Base-by-base conservation (phyloP, 2,797 vertebrate genomes). In the Trichosurus vulpecula region DNA sequence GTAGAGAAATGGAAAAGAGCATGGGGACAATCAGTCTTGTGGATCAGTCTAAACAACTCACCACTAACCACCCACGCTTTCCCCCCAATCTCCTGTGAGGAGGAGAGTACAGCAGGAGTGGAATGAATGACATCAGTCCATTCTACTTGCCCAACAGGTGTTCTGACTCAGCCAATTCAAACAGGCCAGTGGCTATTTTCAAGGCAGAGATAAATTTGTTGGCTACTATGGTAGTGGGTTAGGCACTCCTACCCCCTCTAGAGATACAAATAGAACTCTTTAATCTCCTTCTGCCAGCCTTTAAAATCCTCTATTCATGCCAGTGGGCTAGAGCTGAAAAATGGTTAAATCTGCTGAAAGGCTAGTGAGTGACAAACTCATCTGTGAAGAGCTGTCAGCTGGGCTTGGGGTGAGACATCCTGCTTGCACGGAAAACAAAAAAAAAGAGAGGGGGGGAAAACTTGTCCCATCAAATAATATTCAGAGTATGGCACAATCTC, bases 321-420 rank as follows among this genome's bases (percentile, higher is more conserved):
- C 29, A 52, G 3, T 11, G 55, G 74, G 66, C 53, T 92, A 92
- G 94, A 54, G 55, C 90, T 90, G 52, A 94, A 96, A 87, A 97
- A 96, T 1, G 90, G 97, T 96, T 97, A 94, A 96, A 61, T 97
- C 89, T 54, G 89, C 11, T 93, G 93, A 96, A 96, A 96, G 96
- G 92, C 96, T 92, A 95, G 92, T 95, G 95, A 94, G 95, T 95
- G 95, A 93, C 89, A 90, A 58, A 89, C 95, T 94, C 92, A n/a
- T 91, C 74, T 94, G 96, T 97, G 96, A 97, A 98, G 97, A 97
- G 97, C 90, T 97, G 97, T 98, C 98, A 97, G 98, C 97, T 97
- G 97, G 96, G 95, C 95, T 94, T 19, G 6, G 95, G 92, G 74
- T 95, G 92, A 95, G 96, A 95, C 95, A 97, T 95, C 90, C 95